phyloP scores from a whole-genome alignment of 1,140 invertebrate species.

The Cepaea nemoralis region DNA sequence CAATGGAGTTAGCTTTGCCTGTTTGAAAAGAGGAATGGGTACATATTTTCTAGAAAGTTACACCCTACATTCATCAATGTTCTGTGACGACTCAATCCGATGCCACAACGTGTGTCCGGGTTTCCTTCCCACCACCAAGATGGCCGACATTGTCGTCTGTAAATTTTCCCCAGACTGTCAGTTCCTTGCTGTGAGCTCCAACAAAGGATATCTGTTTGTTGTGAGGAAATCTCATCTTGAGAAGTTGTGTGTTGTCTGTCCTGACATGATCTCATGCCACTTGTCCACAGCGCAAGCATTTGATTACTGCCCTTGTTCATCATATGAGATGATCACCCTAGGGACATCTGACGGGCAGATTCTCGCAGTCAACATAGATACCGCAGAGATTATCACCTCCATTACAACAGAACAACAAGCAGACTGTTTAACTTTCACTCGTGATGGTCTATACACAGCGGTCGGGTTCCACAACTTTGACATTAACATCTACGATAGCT shows the following conservation, averaged over 20 bases:
- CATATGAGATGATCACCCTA: slow-evolving; percentile 46
- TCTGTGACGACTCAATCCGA: slow-evolving; percentile 15
- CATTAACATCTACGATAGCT: slow-evolving; percentile 28
- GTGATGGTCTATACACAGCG: slow-evolving; percentile 38
- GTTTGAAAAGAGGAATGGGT: slow-evolving; percentile 41
- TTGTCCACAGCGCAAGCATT: slow-evolving; percentile 49
- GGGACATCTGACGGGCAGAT: slow-evolving; percentile 45
- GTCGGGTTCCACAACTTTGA: slow-evolving; percentile 39
- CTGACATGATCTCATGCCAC: slow-evolving; percentile 35
- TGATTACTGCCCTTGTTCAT: slow-evolving; percentile 54
- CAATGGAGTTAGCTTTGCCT: slow-evolving; percentile 52
- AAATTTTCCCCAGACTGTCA: slow-evolving; percentile 58
- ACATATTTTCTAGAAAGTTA: slow-evolving; percentile 46
- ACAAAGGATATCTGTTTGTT: slow-evolving; percentile 47
- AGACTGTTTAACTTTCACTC: slow-evolving; percentile 44
- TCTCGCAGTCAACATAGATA: slow-evolving; percentile 45
- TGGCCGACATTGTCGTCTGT: slow-evolving; percentile 55
- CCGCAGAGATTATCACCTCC: slow-evolving; percentile 14
- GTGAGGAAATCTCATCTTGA: slow-evolving; percentile 36
- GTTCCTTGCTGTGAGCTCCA: slow-evolving; percentile 50
- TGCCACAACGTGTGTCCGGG: slow-evolving; percentile 46
- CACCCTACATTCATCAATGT: slow-evolving; percentile 24
- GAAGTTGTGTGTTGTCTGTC: slow-evolving; percentile 40
- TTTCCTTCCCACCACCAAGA: slow-evolving; percentile 42
- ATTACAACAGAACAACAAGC: slow-evolving; percentile 17